Evolutionary conservation across 1,140 invertebrate genomes (phyloP).

Genomic region (Eulimnadia texana): DNA sequence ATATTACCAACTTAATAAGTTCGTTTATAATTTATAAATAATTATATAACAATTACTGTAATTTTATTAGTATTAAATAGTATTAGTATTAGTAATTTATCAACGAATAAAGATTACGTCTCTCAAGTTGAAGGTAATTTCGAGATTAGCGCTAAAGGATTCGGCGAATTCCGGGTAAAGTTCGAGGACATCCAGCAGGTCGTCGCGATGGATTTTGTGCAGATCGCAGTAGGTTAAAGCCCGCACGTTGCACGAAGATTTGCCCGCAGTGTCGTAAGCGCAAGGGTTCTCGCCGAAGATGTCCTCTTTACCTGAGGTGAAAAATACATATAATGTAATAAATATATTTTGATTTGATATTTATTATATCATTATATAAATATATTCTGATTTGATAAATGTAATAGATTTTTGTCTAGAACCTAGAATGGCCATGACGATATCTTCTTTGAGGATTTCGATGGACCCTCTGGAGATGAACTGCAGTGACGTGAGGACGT

Average conservation of each 20-base stretch:
- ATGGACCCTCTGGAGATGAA: conserved; percentile 93
- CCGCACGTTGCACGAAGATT: conserved; percentile 92
- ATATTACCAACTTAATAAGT: too few relatives aligned
- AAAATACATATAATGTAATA: too few relatives aligned
- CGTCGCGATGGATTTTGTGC: conserved; percentile 91
- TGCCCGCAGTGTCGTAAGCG: conserved; percentile 77
- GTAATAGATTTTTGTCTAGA: conserved; percentile 33
- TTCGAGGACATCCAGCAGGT: conserved; percentile 86
- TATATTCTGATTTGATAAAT: neutral
- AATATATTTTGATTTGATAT: neutral
- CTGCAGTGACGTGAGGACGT: conserved; percentile 86
- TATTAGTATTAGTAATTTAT: neutral
- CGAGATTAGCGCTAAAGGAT: conserved; percentile 81
- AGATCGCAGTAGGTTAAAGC: conserved; percentile 97
- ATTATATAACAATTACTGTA: too few relatives aligned
- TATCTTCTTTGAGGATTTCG: conserved; percentile 91
- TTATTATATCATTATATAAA: neutral
- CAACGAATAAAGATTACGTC: conserved; percentile 47
- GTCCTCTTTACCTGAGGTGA: conserved; percentile 45
- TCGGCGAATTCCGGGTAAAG: conserved; percentile 94
- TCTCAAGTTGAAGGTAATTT: conserved; percentile 91
- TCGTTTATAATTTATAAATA: too few relatives aligned
- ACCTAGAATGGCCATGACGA: conserved; percentile 91
- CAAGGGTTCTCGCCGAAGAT: conserved; percentile 98
- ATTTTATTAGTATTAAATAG: too few relatives aligned